phyloP scores from a whole-genome alignment of 1,140 invertebrate species.

The Brachionus rotundiformis region DNA sequence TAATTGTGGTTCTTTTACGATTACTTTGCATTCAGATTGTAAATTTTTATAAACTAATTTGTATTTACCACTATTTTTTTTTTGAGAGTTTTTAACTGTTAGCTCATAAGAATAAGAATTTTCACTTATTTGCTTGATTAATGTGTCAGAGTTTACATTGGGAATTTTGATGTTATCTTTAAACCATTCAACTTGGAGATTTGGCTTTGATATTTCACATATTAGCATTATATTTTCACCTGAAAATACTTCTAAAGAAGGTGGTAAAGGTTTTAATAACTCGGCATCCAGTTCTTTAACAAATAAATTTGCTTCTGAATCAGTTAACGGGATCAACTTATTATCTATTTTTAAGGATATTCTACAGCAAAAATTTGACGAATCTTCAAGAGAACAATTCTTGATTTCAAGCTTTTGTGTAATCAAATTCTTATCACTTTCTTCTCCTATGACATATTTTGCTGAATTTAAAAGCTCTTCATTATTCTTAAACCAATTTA shows the following conservation, averaged over 20 bases:
- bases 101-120: neutral
- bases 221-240: constrained; percentile 4
- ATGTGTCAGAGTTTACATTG: neutral
- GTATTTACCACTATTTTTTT: neutral
- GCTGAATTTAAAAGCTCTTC: neutral
- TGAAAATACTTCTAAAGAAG: neutral
- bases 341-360: neutral
- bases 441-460: neutral
- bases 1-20: neutral
- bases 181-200: constrained; percentile 25
- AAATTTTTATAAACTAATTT: neutral
- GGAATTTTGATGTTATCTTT: neutral
- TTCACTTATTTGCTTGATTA: neutral
- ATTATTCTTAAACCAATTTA: constrained; percentile 36
- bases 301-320: neutral
- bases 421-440: neutral
- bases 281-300: constrained; percentile 2
- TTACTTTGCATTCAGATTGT: constrained; percentile 18
- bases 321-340: neutral
- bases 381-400: neutral
- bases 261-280: neutral
- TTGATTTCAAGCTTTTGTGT: neutral
- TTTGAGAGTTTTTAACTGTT: neutral
- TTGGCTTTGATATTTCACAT: constrained; percentile 17
- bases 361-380: neutral